Conservation (phyloP, 2,113 vertebrate species). For the Climacteris rufus region DNA sequence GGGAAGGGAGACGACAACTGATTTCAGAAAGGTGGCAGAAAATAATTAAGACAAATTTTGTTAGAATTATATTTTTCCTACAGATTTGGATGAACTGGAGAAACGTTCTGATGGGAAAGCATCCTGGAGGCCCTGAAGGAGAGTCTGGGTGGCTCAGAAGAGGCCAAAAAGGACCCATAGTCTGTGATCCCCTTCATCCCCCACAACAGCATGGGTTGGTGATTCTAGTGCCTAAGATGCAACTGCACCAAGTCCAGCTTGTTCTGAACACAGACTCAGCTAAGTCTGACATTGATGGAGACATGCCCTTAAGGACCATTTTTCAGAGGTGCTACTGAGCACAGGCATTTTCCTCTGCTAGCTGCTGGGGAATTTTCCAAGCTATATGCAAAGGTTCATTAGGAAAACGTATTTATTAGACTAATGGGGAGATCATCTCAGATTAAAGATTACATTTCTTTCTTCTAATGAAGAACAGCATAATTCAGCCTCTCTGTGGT, state of each 20-base stretch:
- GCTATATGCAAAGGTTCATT: not conserved
- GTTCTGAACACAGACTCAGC: not conserved
- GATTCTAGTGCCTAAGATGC: not conserved
- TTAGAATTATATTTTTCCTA: not conserved
- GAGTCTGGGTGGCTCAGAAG: not conserved
- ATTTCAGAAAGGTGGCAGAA: not conserved
- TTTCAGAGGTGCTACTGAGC: not conserved
- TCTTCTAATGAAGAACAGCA: not conserved
- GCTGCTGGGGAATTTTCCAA: not conserved
- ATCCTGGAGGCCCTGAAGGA: not conserved
- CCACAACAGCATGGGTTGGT: rapidly evolving
- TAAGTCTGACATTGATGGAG: not conserved
- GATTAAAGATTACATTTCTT: not conserved
- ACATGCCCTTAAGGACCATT: not conserved
- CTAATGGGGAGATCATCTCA: not conserved
- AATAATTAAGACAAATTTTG: not conserved
- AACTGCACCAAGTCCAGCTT: not conserved
- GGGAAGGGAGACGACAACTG: not conserved
- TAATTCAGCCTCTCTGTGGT: not conserved
- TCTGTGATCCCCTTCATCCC: not conserved
- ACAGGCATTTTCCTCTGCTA: not conserved
- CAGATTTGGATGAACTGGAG: not conserved
- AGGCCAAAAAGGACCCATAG: rapidly evolving
- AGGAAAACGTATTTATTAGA: not conserved
- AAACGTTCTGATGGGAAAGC: not conserved